Base-by-base conservation (phyloP, 2,888 invertebrate genomes). In the Conistra vaccinii region DNA sequence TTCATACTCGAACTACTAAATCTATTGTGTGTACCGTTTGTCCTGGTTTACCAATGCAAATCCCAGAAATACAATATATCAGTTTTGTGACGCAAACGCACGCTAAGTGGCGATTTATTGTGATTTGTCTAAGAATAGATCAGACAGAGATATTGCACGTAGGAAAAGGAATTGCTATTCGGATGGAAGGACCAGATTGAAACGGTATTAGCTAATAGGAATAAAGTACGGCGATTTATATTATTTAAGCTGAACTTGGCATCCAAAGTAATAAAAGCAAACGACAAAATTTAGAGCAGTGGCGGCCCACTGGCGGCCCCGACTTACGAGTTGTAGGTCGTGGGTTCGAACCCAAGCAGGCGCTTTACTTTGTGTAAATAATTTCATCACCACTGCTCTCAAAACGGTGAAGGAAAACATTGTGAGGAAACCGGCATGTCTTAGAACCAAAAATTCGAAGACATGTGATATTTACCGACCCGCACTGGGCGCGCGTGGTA, bases 81-180 rank as follows among this genome's bases (percentile, higher is more conserved):
- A 86, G 76, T 81, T 78, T 77, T 67, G 83, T 88, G 85, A 88
- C 86, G 86, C 84, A 81, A 81, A 77, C 73, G 77, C 71, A 79
- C 71, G 69, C 63, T 80, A 78, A 81, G 76, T 80, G 55, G 66
- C 71, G 69, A 88, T 86, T 78, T 78, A 87, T 86, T 74, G 48
- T 78, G 65, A 78, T 81, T 77, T 39, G 60, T 39, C 55, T 74
- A 65, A 75, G 60, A 81, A 84, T 80, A 83, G 76, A 73, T 78
- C 65, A 73, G 55, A 78, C 66, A 32, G 23, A 68, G 61, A 73
- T 74, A 73, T 76, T 76, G 60, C 60, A 48, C 35, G 62, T 48
- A 60, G 39, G 66, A 55, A 57, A 45, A 42, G n/a, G 0, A 57
- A 61, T 69, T 39, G 63, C 17, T 53, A 14, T 23, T 39, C 29